phyloP scores from a whole-genome alignment of 1,140 invertebrate species.

The Brachionus plicatilis region DNA sequence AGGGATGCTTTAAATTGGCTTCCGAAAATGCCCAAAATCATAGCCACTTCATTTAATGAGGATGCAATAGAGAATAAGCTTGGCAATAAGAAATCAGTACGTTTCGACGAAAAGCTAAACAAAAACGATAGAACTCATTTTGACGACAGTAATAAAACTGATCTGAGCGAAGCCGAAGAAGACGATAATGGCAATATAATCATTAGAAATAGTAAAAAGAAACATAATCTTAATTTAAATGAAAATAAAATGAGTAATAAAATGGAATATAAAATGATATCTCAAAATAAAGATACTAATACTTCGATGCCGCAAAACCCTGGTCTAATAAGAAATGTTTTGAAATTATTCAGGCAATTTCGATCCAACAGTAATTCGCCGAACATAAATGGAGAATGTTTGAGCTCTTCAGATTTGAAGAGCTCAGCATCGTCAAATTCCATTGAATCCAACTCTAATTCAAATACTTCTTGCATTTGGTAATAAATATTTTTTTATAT shows the following conservation, averaged over 20 bases:
- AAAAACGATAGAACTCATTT: neutral
- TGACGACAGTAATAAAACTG: neutral
- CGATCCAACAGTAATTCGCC: neutral
- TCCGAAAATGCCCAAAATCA: neutral
- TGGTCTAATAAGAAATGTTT: conserved; percentile 8
- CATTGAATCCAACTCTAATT: conserved; percentile 4
- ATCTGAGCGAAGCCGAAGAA: neutral
- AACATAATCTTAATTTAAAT: neutral
- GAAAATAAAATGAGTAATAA: neutral
- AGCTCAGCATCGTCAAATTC: neutral
- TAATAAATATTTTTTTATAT: neutral
- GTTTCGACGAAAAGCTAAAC: conserved; percentile 6
- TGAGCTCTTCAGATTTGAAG: neutral
- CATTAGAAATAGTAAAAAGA: neutral
- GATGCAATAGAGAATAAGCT: neutral
- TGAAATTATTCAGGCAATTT: conserved; percentile 4
- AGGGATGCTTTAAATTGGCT: neutral
- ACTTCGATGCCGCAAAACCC: neutral
- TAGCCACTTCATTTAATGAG: neutral
- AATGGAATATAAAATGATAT: neutral
- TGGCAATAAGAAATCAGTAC: neutral
- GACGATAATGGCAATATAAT: neutral
- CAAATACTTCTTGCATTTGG: neutral
- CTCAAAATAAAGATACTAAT: neutral
- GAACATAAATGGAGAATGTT: neutral